Conservation (phyloP, 2,113 vertebrate genomes). For the Oncorhynchus gorbuscha region DNA sequence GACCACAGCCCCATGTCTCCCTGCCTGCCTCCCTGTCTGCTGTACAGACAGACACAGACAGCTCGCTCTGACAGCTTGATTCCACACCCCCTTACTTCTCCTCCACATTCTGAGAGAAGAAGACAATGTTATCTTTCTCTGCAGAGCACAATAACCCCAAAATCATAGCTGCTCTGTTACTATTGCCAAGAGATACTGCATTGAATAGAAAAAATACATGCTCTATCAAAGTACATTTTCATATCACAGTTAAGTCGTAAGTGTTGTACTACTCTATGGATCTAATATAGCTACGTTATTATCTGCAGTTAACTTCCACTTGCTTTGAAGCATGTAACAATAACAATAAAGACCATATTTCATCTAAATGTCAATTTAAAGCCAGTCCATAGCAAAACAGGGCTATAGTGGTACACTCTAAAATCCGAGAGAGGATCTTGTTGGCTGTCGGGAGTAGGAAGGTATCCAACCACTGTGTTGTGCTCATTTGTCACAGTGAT, state of each 20-base stretch:
- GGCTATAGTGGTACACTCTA: neutral
- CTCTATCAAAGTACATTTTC: neutral
- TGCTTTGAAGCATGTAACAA: neutral
- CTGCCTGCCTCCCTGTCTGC: neutral
- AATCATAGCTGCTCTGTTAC: neutral
- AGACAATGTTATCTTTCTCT: neutral
- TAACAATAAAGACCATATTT: neutral
- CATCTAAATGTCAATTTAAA: neutral
- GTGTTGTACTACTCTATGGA: neutral
- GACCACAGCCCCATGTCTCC: neutral
- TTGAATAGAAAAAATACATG: neutral
- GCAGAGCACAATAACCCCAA: neutral
- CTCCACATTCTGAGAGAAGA: neutral
- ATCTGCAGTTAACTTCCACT: neutral
- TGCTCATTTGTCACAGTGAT: conserved; percentile 63
- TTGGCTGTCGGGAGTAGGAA: neutral
- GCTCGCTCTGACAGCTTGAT: neutral
- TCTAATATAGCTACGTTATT: neutral
- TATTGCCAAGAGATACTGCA: neutral
- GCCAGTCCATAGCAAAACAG: neutral
- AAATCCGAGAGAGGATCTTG: neutral
- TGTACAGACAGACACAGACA: neutral
- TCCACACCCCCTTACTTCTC: neutral
- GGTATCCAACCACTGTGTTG: conserved; percentile 10
- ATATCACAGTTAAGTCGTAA: neutral